A percentile compares a stretch with the other conserved stretches of the same genome.
These are phyloP conservation scores for Leptinotarsa texana DNA, from an alignment of 1,140 invertebrate species.

Conservation along the genomic window DNA sequence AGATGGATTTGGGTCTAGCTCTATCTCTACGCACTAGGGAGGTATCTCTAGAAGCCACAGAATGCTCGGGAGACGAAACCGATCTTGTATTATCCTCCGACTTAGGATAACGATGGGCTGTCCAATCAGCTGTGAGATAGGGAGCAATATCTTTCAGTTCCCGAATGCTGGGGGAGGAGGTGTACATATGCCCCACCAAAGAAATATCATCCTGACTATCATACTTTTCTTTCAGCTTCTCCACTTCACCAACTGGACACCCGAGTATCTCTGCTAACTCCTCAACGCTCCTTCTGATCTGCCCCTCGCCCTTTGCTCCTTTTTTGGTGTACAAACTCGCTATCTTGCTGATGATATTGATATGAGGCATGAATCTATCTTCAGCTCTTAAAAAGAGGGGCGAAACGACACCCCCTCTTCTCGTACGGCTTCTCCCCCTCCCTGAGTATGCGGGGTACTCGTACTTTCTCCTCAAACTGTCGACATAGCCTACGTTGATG, in stretches of 20 bases:
- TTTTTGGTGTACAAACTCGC: slow-evolving; percentile 62
- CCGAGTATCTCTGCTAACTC: slow-evolving; percentile 51
- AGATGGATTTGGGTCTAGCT: slow-evolving; percentile 56
- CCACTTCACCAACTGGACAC: slow-evolving; percentile 68
- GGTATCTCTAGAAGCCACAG: slow-evolving; percentile 48
- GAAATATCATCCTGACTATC: slow-evolving; percentile 65
- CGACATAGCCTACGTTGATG: slow-evolving; percentile 60
- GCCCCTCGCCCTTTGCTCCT: slow-evolving; percentile 48
- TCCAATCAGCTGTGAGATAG: slow-evolving; percentile 75
- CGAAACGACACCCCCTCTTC: slow-evolving; percentile 60
- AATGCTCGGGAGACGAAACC: slow-evolving; percentile 60
- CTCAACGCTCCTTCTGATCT: slow-evolving; percentile 53
- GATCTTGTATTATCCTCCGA: slow-evolving; percentile 67
- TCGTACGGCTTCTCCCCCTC: slow-evolving; percentile 58
- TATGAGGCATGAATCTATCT: slow-evolving; percentile 81
- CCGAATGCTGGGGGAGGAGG: slow-evolving; percentile 76
- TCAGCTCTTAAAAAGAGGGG: slow-evolving; percentile 66
- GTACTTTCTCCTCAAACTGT: slow-evolving; percentile 64
- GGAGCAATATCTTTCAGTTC: slow-evolving; percentile 77
- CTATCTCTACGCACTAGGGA: slow-evolving; percentile 48
- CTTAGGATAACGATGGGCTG: slow-evolving; percentile 73
- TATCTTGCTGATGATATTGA: slow-evolving; percentile 84
- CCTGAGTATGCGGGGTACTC: slow-evolving; percentile 56
- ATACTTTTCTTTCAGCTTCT: slow-evolving; percentile 71
- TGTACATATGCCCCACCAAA: slow-evolving; percentile 77